A percentile compares a stretch with the other conserved stretches of the same genome.
Conservation (phyloP, 2,888 invertebrate genomes). For the Globia sparganii region DNA sequence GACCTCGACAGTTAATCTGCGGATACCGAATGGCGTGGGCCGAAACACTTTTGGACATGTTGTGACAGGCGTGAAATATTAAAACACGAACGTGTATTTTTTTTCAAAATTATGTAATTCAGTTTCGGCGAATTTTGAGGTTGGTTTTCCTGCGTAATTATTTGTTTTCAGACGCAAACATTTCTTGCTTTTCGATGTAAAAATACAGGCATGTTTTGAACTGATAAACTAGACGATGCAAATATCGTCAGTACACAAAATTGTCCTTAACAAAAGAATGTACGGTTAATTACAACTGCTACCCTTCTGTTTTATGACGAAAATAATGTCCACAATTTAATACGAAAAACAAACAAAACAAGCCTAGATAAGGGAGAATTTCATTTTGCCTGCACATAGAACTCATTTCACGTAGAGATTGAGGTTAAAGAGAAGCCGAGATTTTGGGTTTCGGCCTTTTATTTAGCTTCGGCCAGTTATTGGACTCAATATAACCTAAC, state of each 20-base stretch:
- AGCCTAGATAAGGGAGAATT: conserved; percentile 46
- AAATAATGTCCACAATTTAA: conserved; percentile 6
- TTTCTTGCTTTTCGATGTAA: not conserved
- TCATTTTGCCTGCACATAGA: conserved; percentile 43
- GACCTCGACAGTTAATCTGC: conserved; percentile 70
- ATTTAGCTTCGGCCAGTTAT: conserved; percentile 25
- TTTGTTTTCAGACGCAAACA: not conserved
- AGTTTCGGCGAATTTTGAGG: conserved; percentile 18
- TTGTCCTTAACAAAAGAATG: not conserved
- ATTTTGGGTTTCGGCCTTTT: conserved; percentile 27
- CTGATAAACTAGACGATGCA: not conserved
- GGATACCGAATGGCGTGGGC: conserved; percentile 62
- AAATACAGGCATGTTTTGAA: conserved; percentile 11
- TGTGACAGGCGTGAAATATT: conserved; percentile 68
- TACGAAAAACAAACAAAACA: conserved; percentile 40
- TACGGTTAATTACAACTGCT: not conserved
- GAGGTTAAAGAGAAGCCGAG: not conserved
- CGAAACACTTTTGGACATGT: conserved; percentile 61
- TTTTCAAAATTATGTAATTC: conserved; percentile 47
- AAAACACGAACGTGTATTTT: conserved; percentile 61
- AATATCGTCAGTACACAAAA: not conserved
- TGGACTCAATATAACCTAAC: not conserved
- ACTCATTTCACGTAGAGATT: conserved; percentile 31
- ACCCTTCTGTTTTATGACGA: conserved; percentile 6
- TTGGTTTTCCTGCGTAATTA: conserved; percentile 17